These are phyloP conservation scores for Tamias sibiricus DNA, from an alignment of 2,113 vertebrate species.

Conservation along the genomic window DNA sequence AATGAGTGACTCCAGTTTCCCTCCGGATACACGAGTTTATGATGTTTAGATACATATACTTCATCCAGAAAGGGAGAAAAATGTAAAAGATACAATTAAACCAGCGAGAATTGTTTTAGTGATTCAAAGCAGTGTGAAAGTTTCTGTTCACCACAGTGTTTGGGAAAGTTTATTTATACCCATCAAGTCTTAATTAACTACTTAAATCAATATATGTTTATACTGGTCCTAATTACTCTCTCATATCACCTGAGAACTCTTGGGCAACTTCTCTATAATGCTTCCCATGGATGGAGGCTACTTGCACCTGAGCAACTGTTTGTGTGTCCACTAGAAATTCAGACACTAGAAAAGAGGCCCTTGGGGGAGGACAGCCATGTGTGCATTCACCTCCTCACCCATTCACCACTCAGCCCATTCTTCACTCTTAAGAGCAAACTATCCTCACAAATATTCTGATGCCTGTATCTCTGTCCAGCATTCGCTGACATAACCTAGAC, in stretches of 20 bases:
- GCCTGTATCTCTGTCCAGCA: background rate
- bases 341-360: background rate
- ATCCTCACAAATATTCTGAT: background rate
- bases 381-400: background rate
- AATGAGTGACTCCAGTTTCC: background rate
- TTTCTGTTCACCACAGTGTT: background rate
- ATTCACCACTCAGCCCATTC: background rate
- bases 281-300: background rate
- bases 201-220: slow-evolving; percentile 22
- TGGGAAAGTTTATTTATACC: background rate
- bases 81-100: slow-evolving; percentile 3
- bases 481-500: background rate
- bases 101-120: background rate
- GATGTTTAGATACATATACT: background rate
- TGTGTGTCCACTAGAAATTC: background rate
- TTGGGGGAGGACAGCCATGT: background rate
- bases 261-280: background rate
- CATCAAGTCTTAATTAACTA: slow-evolving; percentile 33
- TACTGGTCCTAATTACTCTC: background rate
- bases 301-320: background rate
- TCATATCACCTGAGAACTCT: background rate
- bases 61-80: background rate
- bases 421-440: background rate
- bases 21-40: background rate
- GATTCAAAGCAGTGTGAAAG: background rate